Evolutionary conservation across 2,113 vertebrate genomes (phyloP).

Genomic region (Gadus chalcogrammus): DNA sequence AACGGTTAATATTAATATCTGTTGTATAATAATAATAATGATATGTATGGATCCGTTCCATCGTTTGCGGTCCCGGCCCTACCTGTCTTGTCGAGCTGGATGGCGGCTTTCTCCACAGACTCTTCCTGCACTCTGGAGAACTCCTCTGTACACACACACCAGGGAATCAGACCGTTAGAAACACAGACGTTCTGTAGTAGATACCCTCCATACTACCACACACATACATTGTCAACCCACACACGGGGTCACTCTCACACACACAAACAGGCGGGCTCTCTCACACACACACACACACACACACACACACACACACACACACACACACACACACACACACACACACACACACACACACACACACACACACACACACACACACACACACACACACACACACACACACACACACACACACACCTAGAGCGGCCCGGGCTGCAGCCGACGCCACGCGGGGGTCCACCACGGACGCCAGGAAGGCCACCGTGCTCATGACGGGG

Average conservation of each 20-base stretch:
- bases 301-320: background rate
- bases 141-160: slow-evolving; percentile 79
- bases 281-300: slow-evolving; percentile 60
- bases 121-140: slow-evolving; percentile 90
- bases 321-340: slow-evolving; percentile 60
- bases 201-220: background rate
- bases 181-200: background rate
- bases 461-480: slow-evolving; percentile 94
- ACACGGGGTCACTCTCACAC: slow-evolving; percentile 55
- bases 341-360: background rate
- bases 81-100: slow-evolving; percentile 82
- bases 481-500: slow-evolving; percentile 98
- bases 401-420: slow-evolving; percentile 60
- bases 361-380: slow-evolving; percentile 60
- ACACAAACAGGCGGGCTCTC: background rate
- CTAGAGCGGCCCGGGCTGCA: slow-evolving; percentile 89
- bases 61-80: slow-evolving; percentile 9
- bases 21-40: background rate
- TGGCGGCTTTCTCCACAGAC: slow-evolving; percentile 76
- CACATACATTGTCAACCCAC: background rate
- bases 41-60: too few relatives aligned
- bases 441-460: slow-evolving; percentile 93
- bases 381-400: background rate
- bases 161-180: slow-evolving; percentile 1
- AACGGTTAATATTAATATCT: too few relatives aligned